Evolutionary conservation across 2,113 vertebrate genomes (phyloP), one percentile per base, ranked within the genome.

Genomic region (Phylloscopus trochiloides): DNA sequence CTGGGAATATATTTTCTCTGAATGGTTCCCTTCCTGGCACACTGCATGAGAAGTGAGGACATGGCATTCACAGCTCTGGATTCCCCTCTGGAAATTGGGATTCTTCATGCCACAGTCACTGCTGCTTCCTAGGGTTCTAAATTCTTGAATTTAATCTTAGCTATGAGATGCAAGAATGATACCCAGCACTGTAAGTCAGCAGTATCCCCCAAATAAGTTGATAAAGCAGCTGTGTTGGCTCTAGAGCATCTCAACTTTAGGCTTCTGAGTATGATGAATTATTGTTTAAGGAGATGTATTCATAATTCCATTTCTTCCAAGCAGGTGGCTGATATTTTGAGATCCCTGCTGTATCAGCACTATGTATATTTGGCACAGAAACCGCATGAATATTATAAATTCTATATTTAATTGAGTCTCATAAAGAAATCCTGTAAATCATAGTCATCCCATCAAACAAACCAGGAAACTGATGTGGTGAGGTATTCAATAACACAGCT

Each of bases 261-360:
- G 72, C 92, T 97, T 97, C 88, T 96, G 92, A 96, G 91, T 59
- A 52, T 97, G 96, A 97, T 94, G 92, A 97, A 97, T 96, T 96
- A 92, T 97, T 96, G 95, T 92, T 95, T 96, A 95, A 96, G 90
- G 85, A 96, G 92, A 96, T 93, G 88, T 74, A 92, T 96, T 96
- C 96, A 80, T 92, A 94, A 96, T 88, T 88, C 82, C 6, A 88
- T 74, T 96, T 75, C 94, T 96, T 88, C 88, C 90, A 97, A 95
- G 96, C 96, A 97, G 96, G 94, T 97, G 96, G 85, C 84, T 97
- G 93, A 84, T 96, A 96, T 97, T 97, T 96, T 94, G 96, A 93
- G 95, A 90, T 95, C 92, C 90, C 93, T 96, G 96, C 93, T 96
- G 94, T 70, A 95, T 96, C 96, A 97, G 96, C 96, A 96, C 76